Conservation (phyloP, 2,113 vertebrate species). For the Aramus guarauna region DNA sequence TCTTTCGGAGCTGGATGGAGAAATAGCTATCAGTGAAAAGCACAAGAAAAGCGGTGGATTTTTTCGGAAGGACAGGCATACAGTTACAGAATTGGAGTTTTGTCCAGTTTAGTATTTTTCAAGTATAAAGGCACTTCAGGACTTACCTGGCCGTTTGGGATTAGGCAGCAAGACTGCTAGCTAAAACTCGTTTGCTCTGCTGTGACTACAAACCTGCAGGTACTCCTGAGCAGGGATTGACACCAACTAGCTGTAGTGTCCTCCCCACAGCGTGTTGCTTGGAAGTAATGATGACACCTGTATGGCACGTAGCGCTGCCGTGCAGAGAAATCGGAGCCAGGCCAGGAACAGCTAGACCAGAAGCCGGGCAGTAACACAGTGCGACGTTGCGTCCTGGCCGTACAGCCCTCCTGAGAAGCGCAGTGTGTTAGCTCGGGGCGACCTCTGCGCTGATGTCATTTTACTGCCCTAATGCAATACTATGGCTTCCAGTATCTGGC, state of each 20-base stretch:
- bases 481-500: neutral
- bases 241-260: neutral
- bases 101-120: neutral
- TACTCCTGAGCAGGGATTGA: neutral
- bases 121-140: neutral
- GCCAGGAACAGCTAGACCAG: neutral
- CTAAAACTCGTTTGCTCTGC: neutral
- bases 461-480: neutral
- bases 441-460: neutral
- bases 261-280: neutral
- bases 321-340: neutral
- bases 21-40: slow-evolving; percentile 50
- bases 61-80: neutral
- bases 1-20: slow-evolving; percentile 56
- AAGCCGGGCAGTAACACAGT: neutral
- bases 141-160: neutral
- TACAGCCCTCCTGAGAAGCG: neutral
- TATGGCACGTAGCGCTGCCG: fast-evolving
- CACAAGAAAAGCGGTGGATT: slow-evolving; percentile 44
- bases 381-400: fast-evolving
- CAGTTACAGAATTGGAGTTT: neutral
- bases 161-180: neutral
- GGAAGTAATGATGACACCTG: neutral
- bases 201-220: neutral
- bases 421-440: fast-evolving